A percentile compares a stretch with the other conserved stretches of the same genome.
Evolutionary conservation across 2,888 invertebrate species (phyloP).

Genomic region (Petrolisthes manimaculis): DNA sequence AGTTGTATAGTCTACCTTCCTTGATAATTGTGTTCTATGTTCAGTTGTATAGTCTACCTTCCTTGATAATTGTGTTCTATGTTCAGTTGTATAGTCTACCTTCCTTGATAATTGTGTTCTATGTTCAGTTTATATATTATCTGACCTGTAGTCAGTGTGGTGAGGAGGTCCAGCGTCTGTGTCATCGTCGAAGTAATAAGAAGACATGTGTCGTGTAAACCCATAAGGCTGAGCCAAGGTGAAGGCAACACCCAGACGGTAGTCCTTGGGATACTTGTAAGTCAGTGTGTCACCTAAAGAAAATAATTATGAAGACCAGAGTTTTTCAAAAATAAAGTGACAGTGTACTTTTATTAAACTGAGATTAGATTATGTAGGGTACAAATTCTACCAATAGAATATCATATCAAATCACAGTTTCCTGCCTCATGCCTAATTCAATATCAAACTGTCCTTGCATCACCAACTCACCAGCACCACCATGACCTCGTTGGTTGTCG

Average conservation of each 20-base stretch:
- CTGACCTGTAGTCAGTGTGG: slow-evolving; percentile 49
- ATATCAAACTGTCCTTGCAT: neutral
- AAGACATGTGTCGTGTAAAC: slow-evolving; percentile 72
- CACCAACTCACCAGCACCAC: slow-evolving; percentile 67
- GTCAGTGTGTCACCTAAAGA: slow-evolving; percentile 39
- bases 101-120: too few relatives aligned
- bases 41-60: too few relatives aligned
- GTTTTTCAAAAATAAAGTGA: too few relatives aligned
- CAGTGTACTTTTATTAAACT: neutral
- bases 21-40: too few relatives aligned
- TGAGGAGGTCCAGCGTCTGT: slow-evolving; percentile 49
- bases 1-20: too few relatives aligned
- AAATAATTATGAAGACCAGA: too few relatives aligned
- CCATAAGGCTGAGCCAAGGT: slow-evolving; percentile 86
- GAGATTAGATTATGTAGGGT: neutral
- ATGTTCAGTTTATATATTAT: too few relatives aligned
- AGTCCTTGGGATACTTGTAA: slow-evolving; percentile 36
- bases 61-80: too few relatives aligned
- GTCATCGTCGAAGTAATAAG: slow-evolving; percentile 69
- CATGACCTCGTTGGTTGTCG: slow-evolving; percentile 87
- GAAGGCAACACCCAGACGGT: slow-evolving; percentile 82
- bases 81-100: too few relatives aligned
- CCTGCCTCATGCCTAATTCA: too few relatives aligned
- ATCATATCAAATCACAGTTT: too few relatives aligned
- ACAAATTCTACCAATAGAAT: neutral